Percentiles rank a stretch among this genome's conserved stretches.
Conservation (phyloP, 2,888 invertebrate species). For the Corythucha ciliata region DNA sequence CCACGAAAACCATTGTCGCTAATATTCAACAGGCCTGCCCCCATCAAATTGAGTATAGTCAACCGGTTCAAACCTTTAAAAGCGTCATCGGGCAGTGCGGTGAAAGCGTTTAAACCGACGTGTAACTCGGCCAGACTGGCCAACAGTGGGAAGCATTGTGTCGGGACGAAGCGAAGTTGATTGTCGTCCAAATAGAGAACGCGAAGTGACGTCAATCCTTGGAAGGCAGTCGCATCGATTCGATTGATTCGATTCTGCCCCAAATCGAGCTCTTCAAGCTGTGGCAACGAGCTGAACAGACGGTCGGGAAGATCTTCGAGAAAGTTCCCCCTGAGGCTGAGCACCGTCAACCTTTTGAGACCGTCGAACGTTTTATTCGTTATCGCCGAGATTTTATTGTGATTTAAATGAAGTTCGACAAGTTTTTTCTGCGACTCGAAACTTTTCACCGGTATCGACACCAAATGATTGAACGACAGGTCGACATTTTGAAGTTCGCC, state of each 20-base stretch:
- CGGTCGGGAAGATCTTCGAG: slow-evolving; percentile 66
- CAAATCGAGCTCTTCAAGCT: slow-evolving; percentile 74
- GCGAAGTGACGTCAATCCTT: slow-evolving; percentile 63
- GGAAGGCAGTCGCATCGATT: slow-evolving; percentile 67
- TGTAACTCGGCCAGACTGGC: slow-evolving; percentile 74
- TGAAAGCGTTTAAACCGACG: slow-evolving; percentile 73
- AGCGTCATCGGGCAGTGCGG: slow-evolving; percentile 62
- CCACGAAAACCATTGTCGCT: slow-evolving; percentile 67
- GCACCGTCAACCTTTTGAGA: slow-evolving; percentile 63
- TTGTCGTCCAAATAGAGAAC: slow-evolving; percentile 79
- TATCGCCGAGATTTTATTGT: slow-evolving; percentile 73
- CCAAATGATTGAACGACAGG: slow-evolving; percentile 72
- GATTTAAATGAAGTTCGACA: slow-evolving; percentile 70
- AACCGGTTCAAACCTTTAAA: slow-evolving; percentile 68
- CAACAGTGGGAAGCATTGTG: slow-evolving; percentile 59
- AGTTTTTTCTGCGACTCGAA: slow-evolving; percentile 72
- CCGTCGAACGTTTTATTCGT: slow-evolving; percentile 72
- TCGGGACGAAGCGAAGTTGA: slow-evolving; percentile 66
- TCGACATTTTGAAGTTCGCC: slow-evolving; percentile 76
- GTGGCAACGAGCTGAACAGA: slow-evolving; percentile 61
- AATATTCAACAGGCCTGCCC: slow-evolving; percentile 70
- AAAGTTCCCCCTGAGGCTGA: slow-evolving; percentile 73
- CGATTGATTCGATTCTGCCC: slow-evolving; percentile 75
- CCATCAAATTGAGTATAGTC: slow-evolving; percentile 66
- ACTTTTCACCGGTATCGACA: slow-evolving; percentile 68